Base-by-base conservation (phyloP, 2,888 invertebrate genomes). In the Tinea semifulvella region DNA sequence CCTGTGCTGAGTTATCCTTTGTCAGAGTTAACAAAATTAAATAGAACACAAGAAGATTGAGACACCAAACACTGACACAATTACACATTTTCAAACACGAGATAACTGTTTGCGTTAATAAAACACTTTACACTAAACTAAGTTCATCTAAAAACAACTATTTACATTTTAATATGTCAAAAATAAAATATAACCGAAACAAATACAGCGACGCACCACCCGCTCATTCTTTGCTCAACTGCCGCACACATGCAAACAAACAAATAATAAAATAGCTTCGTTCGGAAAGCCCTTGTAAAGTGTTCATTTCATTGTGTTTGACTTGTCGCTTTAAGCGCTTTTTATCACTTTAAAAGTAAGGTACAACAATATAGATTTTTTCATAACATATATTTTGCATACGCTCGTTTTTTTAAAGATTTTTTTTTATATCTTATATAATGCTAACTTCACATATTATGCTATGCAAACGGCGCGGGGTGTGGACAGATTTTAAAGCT, bases 41-140 rank as follows among this genome's bases (percentile, higher is more conserved):
- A 26, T 26, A 27, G 26, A 25, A 42, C 42, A 42, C 42, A 42
- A 42, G 16, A 42, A 42, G 16, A 42, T 42, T 27, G 27, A 42
- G 26, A 27, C 42, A 42, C 42, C 42, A 42, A 27, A 27, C 42
- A 42, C 42, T 25, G 17, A 26, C 26, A 26, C 42, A 36, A 16
- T 18, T 16, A 14, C 20, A 27, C 42, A 42, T 42, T 42, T 14
- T 42, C 2, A 16, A 26, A 14, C 27, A 42, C 16, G 14, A 17
- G 11, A 27, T 11, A 40, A 18, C 3, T 6, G 8, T 42, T 42
- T 42, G 27, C 8, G 14, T 2, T 27, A 42, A 27, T 16, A n/a
- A 7, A 36, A 26, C 27, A 42, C 26, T 40, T 6, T 25, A n/a
- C 18, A 36, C 18, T 36, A 18, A 18, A 18, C 16, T 36, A 14